Base-by-base conservation (phyloP, 1,140 invertebrate genomes). In the Proctacanthus coquilletti region DNA sequence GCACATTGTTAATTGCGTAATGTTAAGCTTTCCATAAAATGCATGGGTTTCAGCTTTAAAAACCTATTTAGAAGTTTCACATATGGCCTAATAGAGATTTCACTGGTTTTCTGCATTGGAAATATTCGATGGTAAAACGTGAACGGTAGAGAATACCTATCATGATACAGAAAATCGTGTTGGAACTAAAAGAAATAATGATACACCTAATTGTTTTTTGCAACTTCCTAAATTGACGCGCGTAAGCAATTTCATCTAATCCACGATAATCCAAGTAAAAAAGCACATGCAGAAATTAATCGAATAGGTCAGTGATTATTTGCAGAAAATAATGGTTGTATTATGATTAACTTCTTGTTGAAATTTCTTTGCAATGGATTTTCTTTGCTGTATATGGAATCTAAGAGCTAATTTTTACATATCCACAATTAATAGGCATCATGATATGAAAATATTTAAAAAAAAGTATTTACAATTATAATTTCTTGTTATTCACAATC, bases 41-140 rank as follows among this genome's bases (percentile, higher is more conserved):
- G 23, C 23, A 13, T 27, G 23, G 23, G 23, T 27, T 27, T 27
- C 23, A 27, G 23, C 23, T 27, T 27, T 27, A 27, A 27, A 27
- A 27, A 27, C 8, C 8, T 27, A 27, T 27, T 27, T 27, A 27
- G 23, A 27, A 27, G 23, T 27, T 27, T 27, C 23, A 27, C 23
- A 27, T 27, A 27, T 27, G 23, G 23, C 23, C 23, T 27, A 27
- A 27, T 9, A 27, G 23, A 27, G 23, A 27, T 27, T 27, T 27
- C 13, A 8, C 8, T 27, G 23, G 13, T 27, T 27, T 13, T 27
- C 8, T 27, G 23, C 8, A 27, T 27, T 8, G 23, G 13, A 27
- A 27, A 27, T 8, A 13, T 27, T 13, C 13, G 23, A 9, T 27
- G n/a, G n/a, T n/a, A n/a, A n/a, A n/a, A n/a, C n/a, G n/a, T 27